These are phyloP conservation scores for Petroica traversi DNA, from an alignment of 2,113 vertebrate genomes.

Conservation along the genomic window DNA sequence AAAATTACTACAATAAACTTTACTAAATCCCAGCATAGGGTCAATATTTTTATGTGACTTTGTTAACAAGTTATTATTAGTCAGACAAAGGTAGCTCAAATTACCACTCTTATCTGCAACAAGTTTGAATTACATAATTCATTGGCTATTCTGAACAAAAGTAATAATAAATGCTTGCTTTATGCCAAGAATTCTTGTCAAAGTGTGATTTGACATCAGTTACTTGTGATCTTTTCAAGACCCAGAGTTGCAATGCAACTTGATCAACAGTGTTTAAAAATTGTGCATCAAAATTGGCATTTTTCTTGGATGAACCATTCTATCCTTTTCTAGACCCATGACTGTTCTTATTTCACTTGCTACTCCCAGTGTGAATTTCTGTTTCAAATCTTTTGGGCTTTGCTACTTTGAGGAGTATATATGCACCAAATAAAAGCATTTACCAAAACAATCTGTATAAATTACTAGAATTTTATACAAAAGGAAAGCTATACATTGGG, in stretches of 20 bases:
- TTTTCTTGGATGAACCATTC: neutral
- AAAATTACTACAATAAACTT: neutral
- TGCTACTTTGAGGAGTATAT: neutral
- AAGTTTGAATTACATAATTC: neutral
- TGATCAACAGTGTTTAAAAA: neutral
- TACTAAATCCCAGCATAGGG: neutral
- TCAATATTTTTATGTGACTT: neutral
- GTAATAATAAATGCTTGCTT: neutral
- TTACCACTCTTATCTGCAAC: neutral
- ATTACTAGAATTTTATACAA: neutral
- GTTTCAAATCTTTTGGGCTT: neutral
- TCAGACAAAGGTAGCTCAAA: neutral
- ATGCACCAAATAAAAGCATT: neutral
- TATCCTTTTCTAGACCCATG: neutral
- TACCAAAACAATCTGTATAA: neutral
- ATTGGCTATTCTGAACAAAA: neutral
- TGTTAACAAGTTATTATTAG: neutral
- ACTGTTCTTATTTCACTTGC: neutral
- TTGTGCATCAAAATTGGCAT: neutral
- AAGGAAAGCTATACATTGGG: neutral
- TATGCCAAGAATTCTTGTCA: neutral
- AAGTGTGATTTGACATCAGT: neutral
- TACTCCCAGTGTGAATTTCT: neutral
- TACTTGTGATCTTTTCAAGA: neutral
- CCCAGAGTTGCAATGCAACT: neutral